Evolutionary conservation across 2,888 invertebrate species (phyloP), one percentile per base, ranked within the genome.

Genomic region (Caenorhabditis macrosperma): DNA sequence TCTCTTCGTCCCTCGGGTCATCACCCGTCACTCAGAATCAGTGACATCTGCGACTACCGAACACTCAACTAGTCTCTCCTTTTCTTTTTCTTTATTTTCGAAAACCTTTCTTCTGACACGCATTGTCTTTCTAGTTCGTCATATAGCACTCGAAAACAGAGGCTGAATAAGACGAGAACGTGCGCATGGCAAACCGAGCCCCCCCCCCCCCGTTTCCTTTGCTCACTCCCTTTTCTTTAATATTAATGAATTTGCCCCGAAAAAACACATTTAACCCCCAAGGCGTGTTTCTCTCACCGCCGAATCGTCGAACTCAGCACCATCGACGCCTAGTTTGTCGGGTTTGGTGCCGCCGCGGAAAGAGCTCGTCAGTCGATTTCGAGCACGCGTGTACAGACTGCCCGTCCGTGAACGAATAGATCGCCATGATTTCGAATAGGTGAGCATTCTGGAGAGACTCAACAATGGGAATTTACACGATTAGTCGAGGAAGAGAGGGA

Each of bases 401-500:
- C 85, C 85, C n/a, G 85, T 85, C 20, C 85, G 76, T 7, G 63
- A 71, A 26, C 85, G 76, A 24, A 85, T 81, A n/a, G 82, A 82
- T 38, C 82, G 78, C 82, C 82, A 85, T 17, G 85, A 85, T 44
- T 85, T 85, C 9, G 85, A 85, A 72, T 85, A 83, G 4, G 82
- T 82, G 52, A 85, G 72, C 85, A 85, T 85, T 76, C 28, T 54
- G 54, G 30, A 55, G 46, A 15, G 5, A 24, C 55, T 57, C 12
- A 48, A 46, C 17, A 30, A 67, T 15, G 24, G 5, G 33, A 24
- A 46, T n/a, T n/a, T n/a, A n/a, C n/a, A n/a, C n/a, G 61, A 50
- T 35, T 26, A 54, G 24, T 54, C 44, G 20, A 1, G 17, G 22
- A 46, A 22, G 20, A 52, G 46, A 44, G 17, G 57, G 17, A 24